These are phyloP conservation scores for Sipha maydis DNA, from an alignment of 2,888 invertebrate genomes.

Conservation along the genomic window DNA sequence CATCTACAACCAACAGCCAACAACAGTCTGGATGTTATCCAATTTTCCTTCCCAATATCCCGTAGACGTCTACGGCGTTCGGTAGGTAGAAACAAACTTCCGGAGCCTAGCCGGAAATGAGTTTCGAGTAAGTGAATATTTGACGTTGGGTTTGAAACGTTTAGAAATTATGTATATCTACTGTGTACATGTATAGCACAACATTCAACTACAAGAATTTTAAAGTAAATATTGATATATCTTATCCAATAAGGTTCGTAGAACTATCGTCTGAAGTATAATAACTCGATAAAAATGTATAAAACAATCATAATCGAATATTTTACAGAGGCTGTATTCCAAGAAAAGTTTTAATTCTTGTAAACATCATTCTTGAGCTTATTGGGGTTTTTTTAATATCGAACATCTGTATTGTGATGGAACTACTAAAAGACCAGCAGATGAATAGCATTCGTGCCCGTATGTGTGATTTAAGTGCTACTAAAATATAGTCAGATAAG, in stretches of 20 bases:
- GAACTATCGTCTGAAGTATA: not conserved
- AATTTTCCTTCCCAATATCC: slow-evolving; percentile 50
- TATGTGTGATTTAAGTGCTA: not conserved
- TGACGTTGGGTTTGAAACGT: slow-evolving; percentile 32
- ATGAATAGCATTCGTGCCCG: not conserved
- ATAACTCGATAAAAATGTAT: too few relatives aligned
- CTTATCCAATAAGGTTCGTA: not conserved
- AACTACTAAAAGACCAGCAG: not conserved
- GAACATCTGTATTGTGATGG: too few relatives aligned
- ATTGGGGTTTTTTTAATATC: too few relatives aligned
- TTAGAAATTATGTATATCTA: not conserved
- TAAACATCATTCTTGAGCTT: too few relatives aligned
- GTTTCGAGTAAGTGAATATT: slow-evolving; percentile 59
- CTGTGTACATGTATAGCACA: not conserved
- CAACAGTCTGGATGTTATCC: slow-evolving; percentile 48
- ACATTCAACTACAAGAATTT: not conserved
- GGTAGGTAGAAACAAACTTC: slow-evolving; percentile 51
- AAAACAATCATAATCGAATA: too few relatives aligned
- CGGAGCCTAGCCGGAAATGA: slow-evolving; percentile 47
- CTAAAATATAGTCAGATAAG: not conserved
- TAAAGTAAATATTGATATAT: slow-evolving; percentile 17
- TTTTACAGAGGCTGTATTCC: too few relatives aligned
- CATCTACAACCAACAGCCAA: slow-evolving; percentile 13
- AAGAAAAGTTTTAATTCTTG: too few relatives aligned
- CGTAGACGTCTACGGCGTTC: not conserved